Base-by-base conservation (phyloP, 2,888 invertebrate species). In the Drosophila meridiana region DNA sequence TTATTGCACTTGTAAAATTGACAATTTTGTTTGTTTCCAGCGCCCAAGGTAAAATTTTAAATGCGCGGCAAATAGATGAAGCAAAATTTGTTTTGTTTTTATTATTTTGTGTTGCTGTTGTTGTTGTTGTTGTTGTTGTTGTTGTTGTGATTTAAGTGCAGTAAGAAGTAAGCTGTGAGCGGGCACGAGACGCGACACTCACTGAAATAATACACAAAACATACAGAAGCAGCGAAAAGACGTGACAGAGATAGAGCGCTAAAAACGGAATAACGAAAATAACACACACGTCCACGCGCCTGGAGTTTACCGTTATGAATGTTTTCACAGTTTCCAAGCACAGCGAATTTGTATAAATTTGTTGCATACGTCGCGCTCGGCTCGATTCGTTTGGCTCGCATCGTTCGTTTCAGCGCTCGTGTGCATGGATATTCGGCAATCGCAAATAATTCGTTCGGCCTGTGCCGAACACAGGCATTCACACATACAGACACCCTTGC, bases 221-320 rank as follows among this genome's bases (percentile, higher is more conserved):
- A 81, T 32, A 48, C 48, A 48, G 48, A 83, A 89, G 75, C 72
- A 84, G 82, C 85, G 74, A 80, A 80, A 83, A 87, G 73, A 81
- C 87, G 90, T 84, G 78, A 66, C 34, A 74, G 58, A 76, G 72
- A 71, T 56, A 65, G 28, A 73, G 56, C 70, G 58, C 71, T n/a
- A 32, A 14, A 8, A 14, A 9, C 38, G 26, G 28, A 42, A 42
- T 32, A 40, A 5, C 73, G 84, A 69, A 65, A 70, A 59, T n/a
- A 71, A 67, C 66, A 74, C 71, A 74, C 70, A 81, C 82, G 79
- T 82, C 82, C 73, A 71, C 66, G 70, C 88, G 82, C 58, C 77
- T 80, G 85, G 78, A 89, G 82, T 76, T 80, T 79, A 78, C 78
- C 84, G 88, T 82, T 87, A 82, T 75, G 78, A 91, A 86, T 91